A percentile compares a stretch with the other conserved stretches of the same genome.
Evolutionary conservation across 2,113 vertebrate species (phyloP).

Genomic region (Gopherus evgoodei): DNA sequence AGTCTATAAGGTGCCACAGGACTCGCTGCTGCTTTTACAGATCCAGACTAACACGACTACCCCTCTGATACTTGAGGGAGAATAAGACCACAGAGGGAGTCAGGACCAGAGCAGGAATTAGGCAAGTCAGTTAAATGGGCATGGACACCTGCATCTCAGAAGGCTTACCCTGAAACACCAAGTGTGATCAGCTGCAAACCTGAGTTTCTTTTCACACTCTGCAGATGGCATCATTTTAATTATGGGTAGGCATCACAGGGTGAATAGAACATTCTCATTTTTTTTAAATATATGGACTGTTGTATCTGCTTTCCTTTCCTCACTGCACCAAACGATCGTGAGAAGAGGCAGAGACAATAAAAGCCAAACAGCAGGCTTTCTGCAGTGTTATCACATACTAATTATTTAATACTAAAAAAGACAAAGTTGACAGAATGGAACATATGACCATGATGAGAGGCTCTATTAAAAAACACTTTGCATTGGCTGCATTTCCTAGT

Average conservation of each 20-base stretch:
- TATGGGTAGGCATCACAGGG: constrained; percentile 15
- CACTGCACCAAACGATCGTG: not conserved
- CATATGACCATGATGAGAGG: constrained; percentile 64
- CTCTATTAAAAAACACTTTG: constrained; percentile 33
- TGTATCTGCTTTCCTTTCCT: constrained; percentile 7
- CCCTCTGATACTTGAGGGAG: not conserved
- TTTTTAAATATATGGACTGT: not conserved
- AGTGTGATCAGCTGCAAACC: constrained; percentile 49
- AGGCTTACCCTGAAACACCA: not conserved
- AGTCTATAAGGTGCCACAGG: too few relatives aligned
- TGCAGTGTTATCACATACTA: constrained; percentile 15
- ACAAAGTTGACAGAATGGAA: constrained; percentile 68
- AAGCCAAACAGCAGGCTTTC: constrained; percentile 30
- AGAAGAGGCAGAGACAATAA: not conserved
- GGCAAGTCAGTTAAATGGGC: not conserved
- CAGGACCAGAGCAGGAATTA: not conserved
- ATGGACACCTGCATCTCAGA: not conserved
- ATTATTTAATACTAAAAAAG: constrained; percentile 69
- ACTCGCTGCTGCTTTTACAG: too few relatives aligned
- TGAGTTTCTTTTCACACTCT: constrained; percentile 31
- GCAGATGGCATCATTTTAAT: constrained; percentile 70
- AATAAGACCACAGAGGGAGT: not conserved
- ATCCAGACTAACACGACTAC: too few relatives aligned
- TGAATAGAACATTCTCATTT: not conserved
- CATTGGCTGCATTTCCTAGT: constrained; percentile 73